Evolutionary conservation across 2,888 invertebrate species (phyloP), one percentile per base, ranked within the genome.

Genomic region (Philopedon plagiatum): DNA sequence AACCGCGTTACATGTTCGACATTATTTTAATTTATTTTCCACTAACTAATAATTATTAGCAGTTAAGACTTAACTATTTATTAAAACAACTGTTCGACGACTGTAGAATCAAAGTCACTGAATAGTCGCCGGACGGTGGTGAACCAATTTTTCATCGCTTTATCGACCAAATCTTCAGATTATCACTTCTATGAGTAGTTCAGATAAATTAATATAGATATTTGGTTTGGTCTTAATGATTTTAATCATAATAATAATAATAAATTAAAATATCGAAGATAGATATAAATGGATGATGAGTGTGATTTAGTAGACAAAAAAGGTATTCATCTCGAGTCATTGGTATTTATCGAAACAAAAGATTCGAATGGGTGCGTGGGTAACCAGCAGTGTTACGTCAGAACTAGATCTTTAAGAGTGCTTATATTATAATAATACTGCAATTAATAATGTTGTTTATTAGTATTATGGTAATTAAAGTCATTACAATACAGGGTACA

Each of bases 131-230:
- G n/a, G n/a, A n/a, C n/a, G n/a, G n/a, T n/a, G 23, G 65, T 46
- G 41, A 15, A 57, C 44, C 29, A 67, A 67, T 60, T 67, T 67
- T 67, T 67, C 67, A 60, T 49, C 67, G n/a, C 26, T 21, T 21
- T 60, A 67, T 67, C 67, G 51, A 11, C 44, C 44, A 46, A 67
- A 67, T 67, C 67, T 67, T 23, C 11, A 13, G 49, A 67, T 60
- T 60, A 66, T 58, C 66, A 34, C 15, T 56, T 29, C 29, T 49
- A 49, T n/a, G n/a, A 66, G 46, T 57, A 46, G 56, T 26, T 1
- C 21, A 37, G 67, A 67, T 67, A 54, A 61, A 67, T 67, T 67
- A 67, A 29, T 29, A 29, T 54, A 54, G 51, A 54, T 54, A 54
- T 29, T 54, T 54, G 15, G 29, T 15, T 29, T 54, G 29, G 13